These are phyloP conservation scores for Pyralis farinalis DNA, from an alignment of 2,888 invertebrate genomes.

Conservation along the genomic window DNA sequence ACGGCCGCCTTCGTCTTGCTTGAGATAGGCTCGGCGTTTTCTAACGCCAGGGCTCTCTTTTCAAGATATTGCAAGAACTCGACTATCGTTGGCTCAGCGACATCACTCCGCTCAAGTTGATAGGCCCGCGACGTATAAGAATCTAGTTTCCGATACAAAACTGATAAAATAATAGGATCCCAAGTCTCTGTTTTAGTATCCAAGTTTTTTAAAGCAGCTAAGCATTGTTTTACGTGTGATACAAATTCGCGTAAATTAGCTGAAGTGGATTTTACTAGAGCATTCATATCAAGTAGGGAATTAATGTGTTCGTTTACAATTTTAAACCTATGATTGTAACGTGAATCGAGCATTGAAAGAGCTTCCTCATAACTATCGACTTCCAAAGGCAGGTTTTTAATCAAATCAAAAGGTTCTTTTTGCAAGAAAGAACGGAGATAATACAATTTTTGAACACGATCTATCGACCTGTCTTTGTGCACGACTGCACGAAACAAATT, in stretches of 20 bases:
- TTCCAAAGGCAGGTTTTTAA: constrained; percentile 3
- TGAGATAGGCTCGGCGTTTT: too few species aligned
- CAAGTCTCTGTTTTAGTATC: constrained; percentile 2
- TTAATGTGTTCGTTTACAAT: constrained; percentile 2
- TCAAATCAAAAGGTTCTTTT: constrained; percentile 1
- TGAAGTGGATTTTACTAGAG: constrained; percentile 13
- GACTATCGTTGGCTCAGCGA: constrained; percentile 6
- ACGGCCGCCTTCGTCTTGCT: too few species aligned
- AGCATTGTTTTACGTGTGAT: constrained; percentile 9
- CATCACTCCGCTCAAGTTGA: constrained; percentile 10
- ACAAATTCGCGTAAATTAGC: constrained; percentile 6
- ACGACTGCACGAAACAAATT: neutral
- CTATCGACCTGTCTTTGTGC: neutral
- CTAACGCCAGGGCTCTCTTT: constrained; percentile 1
- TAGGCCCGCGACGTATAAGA: constrained; percentile 9
- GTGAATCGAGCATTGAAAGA: neutral
- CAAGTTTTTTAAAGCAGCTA: constrained; percentile 11
- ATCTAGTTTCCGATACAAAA: constrained; percentile 10
- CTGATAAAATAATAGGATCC: constrained; percentile 3
- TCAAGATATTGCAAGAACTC: constrained; percentile 10
- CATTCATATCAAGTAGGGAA: neutral
- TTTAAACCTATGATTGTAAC: neutral
- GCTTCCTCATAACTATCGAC: constrained; percentile 3
- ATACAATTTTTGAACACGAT: neutral
- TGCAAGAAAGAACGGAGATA: constrained; percentile 1